Evolutionary conservation across 2,113 vertebrate genomes (phyloP), one percentile per base, ranked within the genome.

Genomic region (Rhinogobius similis): DNA sequence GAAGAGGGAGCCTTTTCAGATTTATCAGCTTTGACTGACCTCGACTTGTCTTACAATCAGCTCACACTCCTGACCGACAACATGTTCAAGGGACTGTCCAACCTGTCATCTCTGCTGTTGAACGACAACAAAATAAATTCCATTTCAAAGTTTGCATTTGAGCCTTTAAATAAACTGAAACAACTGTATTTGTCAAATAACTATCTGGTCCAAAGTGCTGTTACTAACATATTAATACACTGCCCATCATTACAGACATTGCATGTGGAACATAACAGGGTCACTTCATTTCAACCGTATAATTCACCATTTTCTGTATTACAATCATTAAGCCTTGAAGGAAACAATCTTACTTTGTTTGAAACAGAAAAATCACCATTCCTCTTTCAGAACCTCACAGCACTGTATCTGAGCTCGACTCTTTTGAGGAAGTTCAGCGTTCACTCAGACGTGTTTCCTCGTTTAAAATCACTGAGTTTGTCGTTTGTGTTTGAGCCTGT

Each of bases 401-500:
- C 18, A 0, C 41, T 88, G 6, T 24, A 68, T 23, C 16, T 79
- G 2, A 65, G 59, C 0, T 38, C 1, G 1, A 75, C 74, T 24
- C 41, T 75, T 20, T 55, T 83, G 69, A 67, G 55, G 18, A 41
- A 32, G 20, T 79, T 86, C 52, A 73, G 79, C 68, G 64, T 90
- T 48, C 82, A 67, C 29, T 76, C 83, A 43, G 66, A 72, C 23
- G 29, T 79, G 16, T 85, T 93, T 59, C 73, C 82, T 24, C 43
- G 16, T 27, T 84, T 90, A 23, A 23, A 76, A 67, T 61, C 12
- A 0, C 27, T 91, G 24, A 53, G 86, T 50, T 61, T 72, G 2
- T 87, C 81, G 13, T 21, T 0, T 2, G 7, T 76, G 8, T 16
- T 11, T 29, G 66, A 62, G 2, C 0, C 16, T 3, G 12, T 2